Base-by-base conservation (phyloP, 2,888 invertebrate genomes). In the Euproctis similis region DNA sequence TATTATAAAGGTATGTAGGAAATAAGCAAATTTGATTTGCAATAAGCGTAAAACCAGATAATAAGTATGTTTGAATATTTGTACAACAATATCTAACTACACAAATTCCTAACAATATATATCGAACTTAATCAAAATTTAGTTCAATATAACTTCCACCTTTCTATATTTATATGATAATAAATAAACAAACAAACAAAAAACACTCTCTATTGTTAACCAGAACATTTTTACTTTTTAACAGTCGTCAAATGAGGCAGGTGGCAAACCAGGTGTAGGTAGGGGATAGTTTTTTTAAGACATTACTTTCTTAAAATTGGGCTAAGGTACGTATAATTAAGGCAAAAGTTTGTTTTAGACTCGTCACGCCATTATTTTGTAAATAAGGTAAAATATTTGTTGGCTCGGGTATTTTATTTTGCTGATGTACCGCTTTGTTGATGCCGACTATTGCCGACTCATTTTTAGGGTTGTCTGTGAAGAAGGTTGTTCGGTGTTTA, bases 371-470 rank as follows among this genome's bases (percentile, higher is more conserved):
- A 49, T 60, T 65, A 57, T 62, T 64, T 65, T 59, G 49, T 52
- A 50, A 50, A 75, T 68, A 71, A 61, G 46, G 52, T 59, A 45
- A 59, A 63, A 63, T 54, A 51, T 54, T 58, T 56, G 39, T 50
- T 47, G 56, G 59, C 59, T 47, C 46, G 53, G 41, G 47, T 53
- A 52, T n/a, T n/a, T n/a, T n/a, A 59, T 67, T 65, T 71, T 71
- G 78, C 81, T 75, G 68, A 82, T 81, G 75, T 82, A n/a, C n/a
- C 81, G 82, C 66, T 70, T 49, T 55, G 56, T 57, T 46, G 59
- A 64, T 68, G 69, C 61, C 67, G 63, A 75, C 77, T 59, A 57
- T 64, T 73, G n/a, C n/a, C n/a, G n/a, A n/a, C n/a, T n/a, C n/a
- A n/a, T 73, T 69, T 62, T 53, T 48, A 50, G 43, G 53, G 57